These are phyloP conservation scores for Remorina albescens DNA, from an alignment of 2,797 vertebrate species.

Conservation along the genomic window DNA sequence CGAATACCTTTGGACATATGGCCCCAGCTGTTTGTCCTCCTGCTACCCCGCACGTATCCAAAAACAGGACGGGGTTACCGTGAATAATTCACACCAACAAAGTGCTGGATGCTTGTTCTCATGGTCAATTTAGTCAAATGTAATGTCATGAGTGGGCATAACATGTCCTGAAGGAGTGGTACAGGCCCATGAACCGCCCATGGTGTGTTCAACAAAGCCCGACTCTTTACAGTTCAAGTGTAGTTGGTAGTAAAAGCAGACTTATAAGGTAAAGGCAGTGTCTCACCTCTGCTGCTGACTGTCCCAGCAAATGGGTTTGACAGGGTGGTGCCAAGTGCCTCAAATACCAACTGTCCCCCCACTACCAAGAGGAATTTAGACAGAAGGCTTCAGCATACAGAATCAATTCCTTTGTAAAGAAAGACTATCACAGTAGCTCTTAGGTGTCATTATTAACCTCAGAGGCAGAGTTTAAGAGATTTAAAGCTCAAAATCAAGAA, in stretches of 20 bases:
- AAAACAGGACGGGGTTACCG: not conserved
- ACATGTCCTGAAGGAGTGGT: not conserved
- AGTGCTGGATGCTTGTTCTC: not conserved
- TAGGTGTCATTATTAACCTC: no score
- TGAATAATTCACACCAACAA: slow-evolving; percentile 16
- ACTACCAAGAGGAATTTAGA: not conserved
- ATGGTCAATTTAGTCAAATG: not conserved
- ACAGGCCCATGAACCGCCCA: not conserved
- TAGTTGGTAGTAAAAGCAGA: not conserved
- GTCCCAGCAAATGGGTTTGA: slow-evolving; percentile 13
- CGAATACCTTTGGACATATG: slow-evolving; percentile 54
- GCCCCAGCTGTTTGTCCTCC: slow-evolving; percentile 46
- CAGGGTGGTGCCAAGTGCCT: slow-evolving; percentile 56
- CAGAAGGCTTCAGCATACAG: not conserved
- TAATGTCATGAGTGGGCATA: no score
- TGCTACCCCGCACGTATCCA: not conserved
- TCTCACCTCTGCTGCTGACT: not conserved
- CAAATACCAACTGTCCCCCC: slow-evolving; percentile 42
- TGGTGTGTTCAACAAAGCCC: not conserved
- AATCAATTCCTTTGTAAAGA: not conserved
- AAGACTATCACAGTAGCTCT: no score
- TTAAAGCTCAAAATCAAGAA: no score
- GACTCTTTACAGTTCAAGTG: not conserved
- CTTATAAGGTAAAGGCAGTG: not conserved
- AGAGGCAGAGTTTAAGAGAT: not conserved